Conservation (phyloP, 2,797 vertebrate species). For the Coendou prehensilis region DNA sequence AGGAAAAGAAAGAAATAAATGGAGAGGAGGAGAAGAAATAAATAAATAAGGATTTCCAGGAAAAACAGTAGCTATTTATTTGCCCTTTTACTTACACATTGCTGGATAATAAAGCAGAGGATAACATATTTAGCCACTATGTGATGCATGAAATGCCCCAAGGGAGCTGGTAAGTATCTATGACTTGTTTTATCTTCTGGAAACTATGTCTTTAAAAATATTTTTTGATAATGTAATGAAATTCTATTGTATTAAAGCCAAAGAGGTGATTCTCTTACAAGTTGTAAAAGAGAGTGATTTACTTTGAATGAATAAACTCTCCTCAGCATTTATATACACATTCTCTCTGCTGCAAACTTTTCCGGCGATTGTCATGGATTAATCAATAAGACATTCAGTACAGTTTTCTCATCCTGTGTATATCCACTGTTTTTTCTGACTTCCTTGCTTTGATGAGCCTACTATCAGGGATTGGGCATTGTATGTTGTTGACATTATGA, state of each 20-base stretch:
- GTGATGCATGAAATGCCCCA: not conserved
- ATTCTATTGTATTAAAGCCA: not conserved
- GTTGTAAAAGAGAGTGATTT: not conserved
- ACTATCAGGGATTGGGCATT: not conserved
- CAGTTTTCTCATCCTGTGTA: not conserved
- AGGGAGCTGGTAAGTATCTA: not conserved
- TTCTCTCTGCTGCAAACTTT: not conserved
- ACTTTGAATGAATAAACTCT: conserved; percentile 14
- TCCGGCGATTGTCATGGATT: not conserved
- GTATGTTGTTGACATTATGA: not conserved
- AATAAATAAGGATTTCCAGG: not conserved
- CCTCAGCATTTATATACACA: not conserved
- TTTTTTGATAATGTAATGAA: not conserved
- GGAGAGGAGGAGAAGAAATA: not conserved
- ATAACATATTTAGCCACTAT: not conserved
- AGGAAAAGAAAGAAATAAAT: conserved; percentile 13
- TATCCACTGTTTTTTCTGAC: not conserved
- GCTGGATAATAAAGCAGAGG: not conserved
- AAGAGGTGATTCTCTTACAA: not conserved
- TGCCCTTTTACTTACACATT: not conserved
- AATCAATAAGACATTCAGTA: not conserved
- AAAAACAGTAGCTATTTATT: not conserved
- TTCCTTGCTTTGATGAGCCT: not conserved
- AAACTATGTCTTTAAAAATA: not conserved
- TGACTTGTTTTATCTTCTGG: not conserved